Percentiles rank a stretch among this genome's conserved stretches.
Conservation (phyloP, 2,888 invertebrate genomes). For the Amphimallon solstitiale region DNA sequence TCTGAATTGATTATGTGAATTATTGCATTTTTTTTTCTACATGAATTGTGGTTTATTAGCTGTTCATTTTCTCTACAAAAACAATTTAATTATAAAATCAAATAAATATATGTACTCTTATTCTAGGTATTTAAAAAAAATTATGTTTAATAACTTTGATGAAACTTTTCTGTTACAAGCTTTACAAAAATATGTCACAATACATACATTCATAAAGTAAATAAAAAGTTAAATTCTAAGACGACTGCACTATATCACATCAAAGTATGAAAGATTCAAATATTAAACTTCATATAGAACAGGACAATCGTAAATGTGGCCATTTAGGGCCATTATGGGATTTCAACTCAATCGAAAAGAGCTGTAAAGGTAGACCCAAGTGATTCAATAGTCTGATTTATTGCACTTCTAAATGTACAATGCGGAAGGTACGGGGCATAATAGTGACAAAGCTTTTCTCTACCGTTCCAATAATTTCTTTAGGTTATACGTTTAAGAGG, state of each 20-base stretch:
- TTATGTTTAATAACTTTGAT: too few species aligned
- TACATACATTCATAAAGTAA: not conserved
- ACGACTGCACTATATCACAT: conserved; percentile 49
- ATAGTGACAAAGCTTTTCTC: conserved; percentile 33
- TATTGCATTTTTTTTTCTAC: too few species aligned
- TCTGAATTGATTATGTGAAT: too few species aligned
- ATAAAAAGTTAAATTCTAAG: not conserved
- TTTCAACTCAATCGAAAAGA: conserved; percentile 61
- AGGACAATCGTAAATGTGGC: conserved; percentile 60
- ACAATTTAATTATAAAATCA: too few species aligned
- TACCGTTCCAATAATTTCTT: too few species aligned
- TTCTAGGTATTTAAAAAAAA: too few species aligned
- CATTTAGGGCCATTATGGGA: conserved; percentile 63
- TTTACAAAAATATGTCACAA: not conserved
- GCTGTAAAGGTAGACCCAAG: conserved; percentile 54
- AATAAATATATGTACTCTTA: too few species aligned
- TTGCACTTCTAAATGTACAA: conserved; percentile 40
- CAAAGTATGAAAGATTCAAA: conserved; percentile 47
- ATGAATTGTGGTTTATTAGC: too few species aligned
- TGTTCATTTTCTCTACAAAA: too few species aligned
- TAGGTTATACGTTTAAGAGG: too few species aligned
- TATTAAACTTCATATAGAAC: conserved; percentile 47
- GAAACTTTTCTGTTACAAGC: too few species aligned
- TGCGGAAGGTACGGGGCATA: conserved; percentile 25
- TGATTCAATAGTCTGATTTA: conserved; percentile 56